Evolutionary conservation across 2,113 vertebrate species (phyloP).

Genomic region (Clarias magur): DNA sequence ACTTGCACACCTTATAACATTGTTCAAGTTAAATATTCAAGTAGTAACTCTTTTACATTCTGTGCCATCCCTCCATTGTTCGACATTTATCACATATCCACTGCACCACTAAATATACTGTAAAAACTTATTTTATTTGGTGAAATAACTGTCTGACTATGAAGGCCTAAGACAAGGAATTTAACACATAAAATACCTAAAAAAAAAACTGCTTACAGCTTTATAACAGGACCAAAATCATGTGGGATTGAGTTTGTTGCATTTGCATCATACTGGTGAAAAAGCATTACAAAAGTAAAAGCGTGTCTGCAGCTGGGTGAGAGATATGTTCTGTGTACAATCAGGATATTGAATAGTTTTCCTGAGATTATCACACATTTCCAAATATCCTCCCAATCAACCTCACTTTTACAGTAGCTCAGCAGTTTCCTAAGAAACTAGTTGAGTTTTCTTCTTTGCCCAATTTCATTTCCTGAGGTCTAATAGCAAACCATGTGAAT

Average conservation of each 20-base stretch:
- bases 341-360: no score
- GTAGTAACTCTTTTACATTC: not conserved
- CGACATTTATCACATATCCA: not conserved
- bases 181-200: not conserved
- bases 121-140: not conserved
- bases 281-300: not conserved
- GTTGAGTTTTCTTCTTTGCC: not conserved
- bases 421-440: not conserved
- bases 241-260: not conserved
- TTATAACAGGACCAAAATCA: not conserved
- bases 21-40: slow-evolving; percentile 1
- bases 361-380: no score
- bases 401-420: no score
- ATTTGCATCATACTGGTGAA: not conserved
- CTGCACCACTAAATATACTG: not conserved
- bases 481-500: not conserved
- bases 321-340: not conserved
- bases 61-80: not conserved
- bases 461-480: not conserved
- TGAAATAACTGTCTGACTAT: not conserved
- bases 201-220: not conserved
- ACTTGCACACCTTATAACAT: not conserved
- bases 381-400: no score
- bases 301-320: not conserved
- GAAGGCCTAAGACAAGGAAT: not conserved